Percentiles rank a stretch among this genome's conserved stretches.
phyloP scores from a whole-genome alignment of 2,113 vertebrate species.

The Leptobrachium ailaonicum region DNA sequence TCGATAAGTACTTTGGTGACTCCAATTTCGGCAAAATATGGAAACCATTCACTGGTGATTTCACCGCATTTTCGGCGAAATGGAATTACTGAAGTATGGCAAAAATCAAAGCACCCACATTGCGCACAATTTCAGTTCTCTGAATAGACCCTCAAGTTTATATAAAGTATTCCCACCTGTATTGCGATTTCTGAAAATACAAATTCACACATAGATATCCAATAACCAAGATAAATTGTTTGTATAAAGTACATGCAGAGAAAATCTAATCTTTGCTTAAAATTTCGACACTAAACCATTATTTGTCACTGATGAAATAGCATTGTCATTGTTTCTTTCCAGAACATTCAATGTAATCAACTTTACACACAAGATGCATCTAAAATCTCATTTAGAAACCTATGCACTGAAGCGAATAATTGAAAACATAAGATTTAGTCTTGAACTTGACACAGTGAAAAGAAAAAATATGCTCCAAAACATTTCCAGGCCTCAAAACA shows the following conservation, averaged over 20 bases:
- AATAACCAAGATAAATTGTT: slow-evolving; percentile 23
- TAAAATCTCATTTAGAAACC: slow-evolving; percentile 47
- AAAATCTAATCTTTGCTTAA: slow-evolving; percentile 42
- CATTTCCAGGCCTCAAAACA: slow-evolving; percentile 8
- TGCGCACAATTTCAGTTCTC: too few species aligned
- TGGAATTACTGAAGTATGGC: too few species aligned
- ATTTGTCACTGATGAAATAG: slow-evolving; percentile 32
- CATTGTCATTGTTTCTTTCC: slow-evolving; percentile 45
- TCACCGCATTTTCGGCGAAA: too few species aligned
- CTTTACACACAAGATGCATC: slow-evolving; percentile 47
- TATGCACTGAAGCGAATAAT: slow-evolving; percentile 44
- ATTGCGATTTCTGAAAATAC: too few species aligned
- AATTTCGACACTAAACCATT: slow-evolving; percentile 33
- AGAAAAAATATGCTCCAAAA: slow-evolving; percentile 28
- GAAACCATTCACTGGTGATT: too few species aligned
- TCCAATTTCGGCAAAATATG: too few species aligned
- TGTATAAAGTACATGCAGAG: slow-evolving; percentile 22
- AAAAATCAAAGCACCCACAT: too few species aligned
- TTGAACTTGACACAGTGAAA: slow-evolving; percentile 16
- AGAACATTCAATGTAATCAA: slow-evolving; percentile 47
- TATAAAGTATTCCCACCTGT: too few species aligned
- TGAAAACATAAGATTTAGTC: slow-evolving; percentile 48
- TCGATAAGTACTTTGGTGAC: too few species aligned
- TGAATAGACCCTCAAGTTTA: too few species aligned
- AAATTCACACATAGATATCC: slow-evolving; percentile 14